Evolutionary conservation across 2,113 vertebrate genomes (phyloP).

Genomic region (Calidris pugnax): DNA sequence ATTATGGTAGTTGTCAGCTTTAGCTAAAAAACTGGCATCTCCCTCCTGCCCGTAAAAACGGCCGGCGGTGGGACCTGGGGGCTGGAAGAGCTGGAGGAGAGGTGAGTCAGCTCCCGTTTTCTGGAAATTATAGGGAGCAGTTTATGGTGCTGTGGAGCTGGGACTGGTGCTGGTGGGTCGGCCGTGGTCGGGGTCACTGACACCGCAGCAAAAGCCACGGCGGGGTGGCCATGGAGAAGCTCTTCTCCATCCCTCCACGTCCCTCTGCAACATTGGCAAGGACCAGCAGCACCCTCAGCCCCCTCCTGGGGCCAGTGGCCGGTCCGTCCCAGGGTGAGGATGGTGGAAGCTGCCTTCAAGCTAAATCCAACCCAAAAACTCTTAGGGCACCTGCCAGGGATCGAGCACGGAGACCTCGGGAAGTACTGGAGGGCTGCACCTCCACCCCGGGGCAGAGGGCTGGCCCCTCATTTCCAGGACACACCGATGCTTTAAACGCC

Average conservation of each 20-base stretch:
- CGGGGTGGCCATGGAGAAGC: fast-evolving
- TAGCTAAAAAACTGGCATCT: not conserved
- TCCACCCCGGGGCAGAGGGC: fast-evolving
- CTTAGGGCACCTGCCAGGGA: fast-evolving
- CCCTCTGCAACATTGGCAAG: fast-evolving
- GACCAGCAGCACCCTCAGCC: fast-evolving
- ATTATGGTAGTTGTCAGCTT: conserved; percentile 1
- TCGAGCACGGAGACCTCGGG: fast-evolving
- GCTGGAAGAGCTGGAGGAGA: fast-evolving
- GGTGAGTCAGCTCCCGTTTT: not conserved
- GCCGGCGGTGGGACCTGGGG: not conserved
- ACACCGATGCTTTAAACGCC: fast-evolving
- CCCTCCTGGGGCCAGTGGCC: fast-evolving
- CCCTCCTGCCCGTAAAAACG: not conserved
- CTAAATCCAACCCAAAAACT: fast-evolving
- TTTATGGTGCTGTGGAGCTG: not conserved
- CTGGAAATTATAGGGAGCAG: not conserved
- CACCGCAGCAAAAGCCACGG: fast-evolving
- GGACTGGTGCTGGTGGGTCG: fast-evolving
- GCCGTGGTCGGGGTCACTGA: fast-evolving
- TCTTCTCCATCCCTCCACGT: not conserved
- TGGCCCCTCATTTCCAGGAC: not conserved
- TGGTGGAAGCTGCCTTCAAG: fast-evolving
- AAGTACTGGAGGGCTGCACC: fast-evolving
- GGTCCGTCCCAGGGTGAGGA: fast-evolving